Base-by-base conservation (phyloP, 2,888 invertebrate genomes). In the Lypha dubia region DNA sequence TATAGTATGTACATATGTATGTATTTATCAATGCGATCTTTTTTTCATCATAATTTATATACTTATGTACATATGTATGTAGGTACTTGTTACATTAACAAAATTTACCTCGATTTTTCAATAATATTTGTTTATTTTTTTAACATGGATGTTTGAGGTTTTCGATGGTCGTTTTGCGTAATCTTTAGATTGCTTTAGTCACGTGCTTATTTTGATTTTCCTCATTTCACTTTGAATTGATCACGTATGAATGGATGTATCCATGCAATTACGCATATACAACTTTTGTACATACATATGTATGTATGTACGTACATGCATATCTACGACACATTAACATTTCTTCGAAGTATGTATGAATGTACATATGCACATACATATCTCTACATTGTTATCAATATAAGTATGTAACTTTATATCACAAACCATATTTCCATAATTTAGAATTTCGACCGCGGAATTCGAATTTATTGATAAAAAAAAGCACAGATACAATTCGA, bases 131-230 rank as follows among this genome's bases (percentile, higher is more conserved):
- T 62, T 84, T 67, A 62, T 67, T 80, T 62, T 74, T 56, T 79
- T 49, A 28, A 41, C 58, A 56, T 81, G 35, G 68, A 75, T 53
- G 15, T 53, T 75, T 82, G 62, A 84, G 71, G 76, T 73, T 79
- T 80, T 84, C 73, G 67, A 63, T 65, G 75, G 28, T n/a, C 70
- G 71, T 81, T 86, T 86, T 85, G 84, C 83, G 84, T 84, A 86
- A 86, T 84, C 58, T 86, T 86, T 86, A 86, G 87, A 86, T 88
- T 87, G 28, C 38, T 84, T 75, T 74, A 82, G 90, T 88, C 90
- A 89, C 90, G 90, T 90, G 89, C 86, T 77, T 67, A 35, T 46
- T 77, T 65, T 70, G 53, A 70, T 41, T 76, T 63, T 76, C 38
- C 56, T 71, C 44, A 46, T 65, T 56, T 70, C 58, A 76, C 56